Evolutionary conservation across 2,888 invertebrate genomes (phyloP), one percentile per base, ranked within the genome.

Genomic region (Mellilla xanthometata): DNA sequence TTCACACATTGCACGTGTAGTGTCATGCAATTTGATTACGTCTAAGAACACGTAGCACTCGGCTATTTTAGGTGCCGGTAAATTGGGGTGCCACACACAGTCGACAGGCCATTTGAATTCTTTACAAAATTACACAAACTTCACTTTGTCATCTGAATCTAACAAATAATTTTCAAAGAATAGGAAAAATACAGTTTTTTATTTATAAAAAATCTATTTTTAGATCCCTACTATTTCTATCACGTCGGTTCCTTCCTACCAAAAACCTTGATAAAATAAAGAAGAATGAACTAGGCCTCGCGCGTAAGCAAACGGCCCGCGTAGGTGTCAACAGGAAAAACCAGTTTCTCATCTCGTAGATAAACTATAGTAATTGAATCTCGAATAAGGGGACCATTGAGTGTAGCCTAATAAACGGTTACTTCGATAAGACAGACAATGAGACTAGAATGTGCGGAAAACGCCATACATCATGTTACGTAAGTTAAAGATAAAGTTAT

Each of bases 1-100:
- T 76, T 84, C 75, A 76, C 88, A 87, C 87, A 69, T 82, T 75
- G 63, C 76, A 80, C 81, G 85, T 81, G 83, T 78, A 77, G 68
- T 82, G 84, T 81, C 83, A 69, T 78, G 78, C 71, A 68, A 61
- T 72, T 75, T 78, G 76, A 85, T 82, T 83, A 82, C 79, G 72
- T 79, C 57, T 66, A 65, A 63, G 63, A 72, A 64, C 64, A 64
- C 61, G 46, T 36, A 59, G 45, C 55, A 52, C 56, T 59, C 39
- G 49, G 65, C 70, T 83, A 82, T 84, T 84, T 83, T 65, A 45
- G 76, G 73, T 61, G 34, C n/a, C n/a, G n/a, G n/a, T n/a, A 60
- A 54, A 54, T 57, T 65, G 75, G 76, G 70, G 39, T 39, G 49
- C 60, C 57, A 54, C 57, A 58, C 55, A 57, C 52, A 54, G 43